Conservation (phyloP, 2,113 vertebrate species). For the Rhinichthys klamathensis region DNA sequence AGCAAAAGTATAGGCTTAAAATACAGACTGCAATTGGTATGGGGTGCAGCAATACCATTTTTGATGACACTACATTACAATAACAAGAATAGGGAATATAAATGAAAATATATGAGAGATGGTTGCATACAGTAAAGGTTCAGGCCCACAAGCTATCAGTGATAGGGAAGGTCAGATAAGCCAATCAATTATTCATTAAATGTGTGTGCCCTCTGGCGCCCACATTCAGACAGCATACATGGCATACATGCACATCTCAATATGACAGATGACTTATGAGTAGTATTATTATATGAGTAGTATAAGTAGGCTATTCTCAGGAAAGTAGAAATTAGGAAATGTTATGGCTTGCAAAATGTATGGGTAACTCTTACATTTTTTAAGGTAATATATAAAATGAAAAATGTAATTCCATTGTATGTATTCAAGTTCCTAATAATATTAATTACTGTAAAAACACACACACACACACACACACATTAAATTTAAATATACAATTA, state of each 20-base stretch:
- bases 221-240: background rate
- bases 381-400: background rate
- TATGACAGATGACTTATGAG: background rate
- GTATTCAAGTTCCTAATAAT: background rate
- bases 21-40: too few species aligned
- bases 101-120: background rate
- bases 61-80: background rate
- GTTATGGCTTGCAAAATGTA: background rate
- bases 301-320: background rate
- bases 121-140: background rate
- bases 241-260: background rate
- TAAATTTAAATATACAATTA: background rate
- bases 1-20: background rate
- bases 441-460: background rate
- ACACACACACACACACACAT: background rate
- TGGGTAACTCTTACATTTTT: background rate
- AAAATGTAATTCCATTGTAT: background rate
- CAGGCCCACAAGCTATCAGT: background rate
- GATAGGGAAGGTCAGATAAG: background rate
- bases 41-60: background rate
- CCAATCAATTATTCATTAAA: conserved; percentile 38
- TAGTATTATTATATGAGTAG: background rate
- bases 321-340: background rate
- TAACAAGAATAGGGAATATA: background rate
- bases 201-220: conserved; percentile 33